These are phyloP conservation scores for Esox lucius DNA, from an alignment of 2,797 vertebrate genomes.

Conservation along the genomic window DNA sequence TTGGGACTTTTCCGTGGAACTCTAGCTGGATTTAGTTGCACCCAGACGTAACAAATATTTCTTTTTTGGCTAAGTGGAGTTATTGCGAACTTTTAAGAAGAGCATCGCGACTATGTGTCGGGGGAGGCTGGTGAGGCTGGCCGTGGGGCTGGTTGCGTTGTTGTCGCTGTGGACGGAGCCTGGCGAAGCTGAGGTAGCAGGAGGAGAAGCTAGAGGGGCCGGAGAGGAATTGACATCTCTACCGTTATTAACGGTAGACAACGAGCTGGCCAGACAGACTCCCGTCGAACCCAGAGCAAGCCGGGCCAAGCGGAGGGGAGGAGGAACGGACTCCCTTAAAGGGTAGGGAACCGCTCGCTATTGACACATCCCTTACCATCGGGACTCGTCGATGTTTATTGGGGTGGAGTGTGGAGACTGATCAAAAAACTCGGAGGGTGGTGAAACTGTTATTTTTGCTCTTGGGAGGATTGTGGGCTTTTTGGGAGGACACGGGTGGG, in stretches of 20 bases:
- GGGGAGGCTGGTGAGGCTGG: constrained; percentile 78
- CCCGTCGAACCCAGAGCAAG: constrained; percentile 78
- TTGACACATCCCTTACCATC: not conserved
- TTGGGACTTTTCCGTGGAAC: constrained; percentile 50
- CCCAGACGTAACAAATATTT: constrained; percentile 30
- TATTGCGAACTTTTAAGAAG: constrained; percentile 44
- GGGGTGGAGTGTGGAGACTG: too few relatives aligned
- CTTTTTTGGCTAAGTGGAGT: constrained; percentile 37
- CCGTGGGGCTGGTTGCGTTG: constrained; percentile 79
- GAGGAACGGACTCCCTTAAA: constrained; percentile 88
- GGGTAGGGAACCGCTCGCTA: constrained; percentile 77
- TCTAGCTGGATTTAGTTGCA: constrained; percentile 34
- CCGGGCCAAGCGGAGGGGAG: constrained; percentile 89
- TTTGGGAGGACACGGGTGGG: too few relatives aligned
- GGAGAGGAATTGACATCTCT: not conserved
- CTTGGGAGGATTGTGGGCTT: too few relatives aligned
- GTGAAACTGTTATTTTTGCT: too few relatives aligned
- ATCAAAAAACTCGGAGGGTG: too few relatives aligned
- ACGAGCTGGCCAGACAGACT: constrained; percentile 68
- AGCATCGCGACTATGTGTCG: constrained; percentile 75
- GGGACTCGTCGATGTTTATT: too few relatives aligned
- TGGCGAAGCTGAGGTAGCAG: constrained; percentile 44
- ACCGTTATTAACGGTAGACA: constrained; percentile 1
- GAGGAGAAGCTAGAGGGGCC: constrained; percentile 41
- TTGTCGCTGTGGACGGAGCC: constrained; percentile 67